These are phyloP conservation scores for Danio choprae DNA, from an alignment of 2,797 vertebrate species.

Conservation along the genomic window DNA sequence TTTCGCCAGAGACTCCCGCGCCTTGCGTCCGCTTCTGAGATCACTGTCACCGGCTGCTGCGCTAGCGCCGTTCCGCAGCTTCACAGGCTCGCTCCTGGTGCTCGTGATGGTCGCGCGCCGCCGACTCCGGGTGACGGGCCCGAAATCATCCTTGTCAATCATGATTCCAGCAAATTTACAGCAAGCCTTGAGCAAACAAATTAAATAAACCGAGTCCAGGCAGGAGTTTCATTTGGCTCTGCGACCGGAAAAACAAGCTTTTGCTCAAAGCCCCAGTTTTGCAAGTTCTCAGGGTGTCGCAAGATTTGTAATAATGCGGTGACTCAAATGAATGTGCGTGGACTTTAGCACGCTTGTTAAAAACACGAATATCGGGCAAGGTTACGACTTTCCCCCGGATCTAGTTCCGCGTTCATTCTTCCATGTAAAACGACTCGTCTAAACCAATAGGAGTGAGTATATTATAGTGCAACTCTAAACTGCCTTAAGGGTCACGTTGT, in stretches of 20 bases:
- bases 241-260: slow-evolving; percentile 24
- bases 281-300: slow-evolving; percentile 17
- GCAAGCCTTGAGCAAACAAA: not conserved
- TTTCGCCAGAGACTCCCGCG: slow-evolving; percentile 40
- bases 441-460: slow-evolving; percentile 20
- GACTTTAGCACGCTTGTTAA: slow-evolving; percentile 39
- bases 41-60: not conserved
- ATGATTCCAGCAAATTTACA: slow-evolving; percentile 26
- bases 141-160: slow-evolving; percentile 46
- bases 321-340: not conserved
- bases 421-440: not conserved
- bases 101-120: slow-evolving; percentile 63
- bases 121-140: slow-evolving; percentile 55
- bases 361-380: not conserved
- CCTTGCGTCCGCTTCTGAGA: slow-evolving; percentile 33
- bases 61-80: slow-evolving; percentile 46
- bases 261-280: slow-evolving; percentile 2
- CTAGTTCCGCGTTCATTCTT: slow-evolving; percentile 50
- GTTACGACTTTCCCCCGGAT: slow-evolving; percentile 31
- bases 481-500: not conserved
- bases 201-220: not conserved
- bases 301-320: slow-evolving; percentile 20
- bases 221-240: slow-evolving; percentile 6
- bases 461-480: not conserved
- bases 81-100: slow-evolving; percentile 49